Evolutionary conservation across 2,797 vertebrate genomes (phyloP), one percentile per base, ranked within the genome.

Genomic region (Pyrrhura leucotis): DNA sequence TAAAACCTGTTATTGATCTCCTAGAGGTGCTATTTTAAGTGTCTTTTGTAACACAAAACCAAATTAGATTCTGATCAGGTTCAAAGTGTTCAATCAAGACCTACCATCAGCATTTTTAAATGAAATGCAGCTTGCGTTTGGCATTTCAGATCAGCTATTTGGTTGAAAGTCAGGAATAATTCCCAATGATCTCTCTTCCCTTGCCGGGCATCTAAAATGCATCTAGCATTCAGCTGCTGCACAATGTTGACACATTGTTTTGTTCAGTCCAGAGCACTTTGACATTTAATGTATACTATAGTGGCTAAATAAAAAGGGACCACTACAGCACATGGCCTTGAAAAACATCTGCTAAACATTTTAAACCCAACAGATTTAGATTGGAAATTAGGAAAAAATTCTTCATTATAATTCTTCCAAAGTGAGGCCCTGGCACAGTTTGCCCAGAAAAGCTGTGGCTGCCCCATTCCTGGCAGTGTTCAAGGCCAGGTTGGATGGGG

Each of bases 31-130:
- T 96, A 96, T 95, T 93, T 42, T 65, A 96, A 95, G 73, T 67
- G 42, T 75, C 91, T 95, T 89, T 73, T 95, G 14, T 81, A 93
- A 95, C 77, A 83, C 29, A 65, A 88, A 71, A 82, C 7, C 87
- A 96, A 93, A 95, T 97, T 95, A 96, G 93, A 96, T 96, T 97
- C 95, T 94, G 89, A 91, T 96, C 93, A 97, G 80, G 92, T 96
- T 96, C 87, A 83, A 94, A 94, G 90, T 88, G 68, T 72, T 97
- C 92, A 97, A 93, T 97, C 96, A 96, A 89, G 73, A 92, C 94
- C 72, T 93, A 76, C 82, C 94, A 95, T 88, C 81, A 92, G 91
- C 75, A 95, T 96, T 97, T 97, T 93, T 87, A 91, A 97, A 93
- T 93, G 73, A 97, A 97, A 97, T 90, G 90, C 62, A 66, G 94